These are phyloP conservation scores for Syncerus caffer DNA, from an alignment of 2,797 vertebrate species.

Conservation along the genomic window DNA sequence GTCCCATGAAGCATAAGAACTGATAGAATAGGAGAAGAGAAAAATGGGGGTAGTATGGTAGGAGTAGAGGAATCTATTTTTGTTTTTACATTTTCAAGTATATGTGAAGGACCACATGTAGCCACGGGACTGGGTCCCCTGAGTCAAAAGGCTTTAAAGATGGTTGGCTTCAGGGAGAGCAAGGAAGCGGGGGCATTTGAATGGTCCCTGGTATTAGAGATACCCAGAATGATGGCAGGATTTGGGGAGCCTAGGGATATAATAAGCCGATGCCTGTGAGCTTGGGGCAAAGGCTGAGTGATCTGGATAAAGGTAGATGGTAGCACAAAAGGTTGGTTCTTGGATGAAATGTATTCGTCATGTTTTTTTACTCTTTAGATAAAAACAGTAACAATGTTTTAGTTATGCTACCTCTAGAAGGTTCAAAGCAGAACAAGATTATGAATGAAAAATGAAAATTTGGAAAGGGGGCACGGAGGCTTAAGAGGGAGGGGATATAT, in stretches of 20 bases:
- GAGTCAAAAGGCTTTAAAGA: neutral
- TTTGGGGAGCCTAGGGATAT: neutral
- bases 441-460: neutral
- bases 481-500: neutral
- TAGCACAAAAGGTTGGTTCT: neutral
- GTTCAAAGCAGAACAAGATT: neutral
- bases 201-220: neutral
- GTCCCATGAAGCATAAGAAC: neutral
- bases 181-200: neutral
- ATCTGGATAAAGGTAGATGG: neutral
- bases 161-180: neutral
- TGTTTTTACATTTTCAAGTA: neutral
- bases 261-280: rapidly evolving
- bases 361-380: neutral
- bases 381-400: neutral
- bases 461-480: neutral
- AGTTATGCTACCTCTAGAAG: neutral
- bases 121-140: neutral
- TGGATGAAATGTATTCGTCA: neutral
- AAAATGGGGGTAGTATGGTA: no score
- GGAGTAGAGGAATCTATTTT: neutral
- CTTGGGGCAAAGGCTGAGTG: neutral
- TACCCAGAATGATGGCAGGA: neutral
- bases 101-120: rapidly evolving
- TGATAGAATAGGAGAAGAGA: neutral